These are phyloP conservation scores for Schrankia costaestrigalis DNA, from an alignment of 2,888 invertebrate species.

Conservation along the genomic window DNA sequence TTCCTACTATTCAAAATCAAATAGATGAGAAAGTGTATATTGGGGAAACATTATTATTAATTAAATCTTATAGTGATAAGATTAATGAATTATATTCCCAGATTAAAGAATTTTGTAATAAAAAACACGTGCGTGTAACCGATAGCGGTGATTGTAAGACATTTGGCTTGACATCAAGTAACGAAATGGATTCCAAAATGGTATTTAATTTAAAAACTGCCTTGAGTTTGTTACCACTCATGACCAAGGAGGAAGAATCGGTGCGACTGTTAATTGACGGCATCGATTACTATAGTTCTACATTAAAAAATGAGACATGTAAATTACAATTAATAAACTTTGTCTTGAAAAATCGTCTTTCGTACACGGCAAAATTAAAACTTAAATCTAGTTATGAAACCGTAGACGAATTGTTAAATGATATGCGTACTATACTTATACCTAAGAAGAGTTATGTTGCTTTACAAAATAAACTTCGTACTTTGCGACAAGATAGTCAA, in stretches of 20 bases:
- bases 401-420: not conserved
- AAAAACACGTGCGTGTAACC: no score
- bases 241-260: constrained; percentile 1
- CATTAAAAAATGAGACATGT: constrained; percentile 2
- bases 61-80: no score
- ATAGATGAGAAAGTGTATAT: no score
- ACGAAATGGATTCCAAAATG: constrained; percentile 2
- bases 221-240: constrained; percentile 6
- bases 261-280: not conserved
- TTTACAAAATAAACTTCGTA: constrained; percentile 2
- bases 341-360: constrained; percentile 5
- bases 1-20: not conserved
- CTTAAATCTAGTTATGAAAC: constrained; percentile 1
- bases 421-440: constrained; percentile 2
- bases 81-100: no score
- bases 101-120: no score
- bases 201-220: constrained; percentile 5
- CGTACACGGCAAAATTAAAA: constrained; percentile 1
- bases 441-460: constrained; percentile 2
- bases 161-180: constrained; percentile 2
- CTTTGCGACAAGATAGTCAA: constrained; percentile 1
- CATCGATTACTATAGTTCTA: constrained; percentile 6
- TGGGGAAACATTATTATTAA: no score
- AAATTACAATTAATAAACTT: constrained; percentile 3
- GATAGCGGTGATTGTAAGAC: no score